phyloP scores from a whole-genome alignment of 1,140 invertebrate species.

The Chlorops oryzae region DNA sequence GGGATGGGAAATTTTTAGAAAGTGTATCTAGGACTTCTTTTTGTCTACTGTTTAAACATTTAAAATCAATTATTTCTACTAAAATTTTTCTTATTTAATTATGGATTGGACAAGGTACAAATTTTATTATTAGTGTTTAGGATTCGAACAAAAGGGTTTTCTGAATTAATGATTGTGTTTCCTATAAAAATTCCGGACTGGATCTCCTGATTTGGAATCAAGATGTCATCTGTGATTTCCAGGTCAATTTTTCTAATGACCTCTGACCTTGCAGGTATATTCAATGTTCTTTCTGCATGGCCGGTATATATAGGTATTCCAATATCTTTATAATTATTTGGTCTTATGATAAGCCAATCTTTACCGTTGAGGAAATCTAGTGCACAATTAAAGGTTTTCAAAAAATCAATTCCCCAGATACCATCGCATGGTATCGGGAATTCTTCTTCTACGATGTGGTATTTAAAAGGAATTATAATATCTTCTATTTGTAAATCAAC shows the following conservation, averaged over 20 bases:
- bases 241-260: not conserved
- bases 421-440: constrained; percentile 1
- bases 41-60: not conserved
- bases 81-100: not conserved
- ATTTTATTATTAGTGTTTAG: not conserved
- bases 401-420: constrained; percentile 1
- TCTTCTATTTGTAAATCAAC: not conserved
- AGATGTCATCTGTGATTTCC: not conserved
- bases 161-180: not conserved
- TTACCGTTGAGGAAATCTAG: not conserved
- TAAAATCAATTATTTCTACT: not conserved
- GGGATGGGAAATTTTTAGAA: not conserved
- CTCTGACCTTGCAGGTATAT: not conserved
- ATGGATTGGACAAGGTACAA: not conserved
- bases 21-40: not conserved
- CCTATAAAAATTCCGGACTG: not conserved
- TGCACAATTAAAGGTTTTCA: not conserved
- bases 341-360: not conserved
- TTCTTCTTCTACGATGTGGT: not conserved
- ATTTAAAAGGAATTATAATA: not conserved
- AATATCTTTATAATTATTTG: not conserved
- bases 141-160: not conserved
- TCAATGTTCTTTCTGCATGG: not conserved
- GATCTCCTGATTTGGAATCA: not conserved
- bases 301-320: not conserved